Evolutionary conservation across 2,113 vertebrate species (phyloP), one percentile per base, ranked within the genome.

Genomic region (Mugil cephalus): DNA sequence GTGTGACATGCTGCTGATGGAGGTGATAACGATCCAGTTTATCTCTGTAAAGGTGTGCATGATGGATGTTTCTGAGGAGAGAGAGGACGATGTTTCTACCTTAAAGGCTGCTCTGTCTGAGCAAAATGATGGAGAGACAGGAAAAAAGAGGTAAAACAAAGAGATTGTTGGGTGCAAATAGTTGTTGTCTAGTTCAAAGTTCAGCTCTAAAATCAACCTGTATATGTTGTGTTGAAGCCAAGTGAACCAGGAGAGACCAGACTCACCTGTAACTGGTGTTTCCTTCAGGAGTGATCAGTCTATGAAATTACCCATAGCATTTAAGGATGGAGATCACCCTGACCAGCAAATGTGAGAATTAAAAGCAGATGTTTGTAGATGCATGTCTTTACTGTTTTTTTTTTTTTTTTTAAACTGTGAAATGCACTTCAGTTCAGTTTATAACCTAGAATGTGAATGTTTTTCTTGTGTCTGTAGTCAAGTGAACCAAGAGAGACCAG

Each of bases 161-260:
- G 13, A 38, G 10, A 17, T n/a, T 10, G n/a, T n/a, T 42, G 3
- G 18, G 8, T 50, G 36, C 42, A 42, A 21, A 36, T 43, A 5
- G 14, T 7, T 6, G 7, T 11, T 35, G 1, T 47, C 8, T 15
- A 47, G 21, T 17, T 35, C 21, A 52, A 7, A 67, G 14, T 14
- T 66, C 12, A 35, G 4, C 11, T 48, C 8, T 59, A 15, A 30
- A n/a, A 7, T 39, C 4, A 5, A n/a, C 10, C 7, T 39, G 46
- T 39, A 15, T 36, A 6, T 58, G 17, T 56, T 66, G 17, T 43
- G 30, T 60, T 51, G 5, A 45, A 83, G 80, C 38, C n/a, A 1
- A 2, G 17, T 10, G 40, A 11, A 35, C 0, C 18, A 7, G 43
- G n/a, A 62, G 15, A 62, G 42, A 56, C 15, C 45, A 35, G 66